These are phyloP conservation scores for Pristionchus mayeri DNA, from an alignment of 2,888 invertebrate species.

Conservation along the genomic window DNA sequence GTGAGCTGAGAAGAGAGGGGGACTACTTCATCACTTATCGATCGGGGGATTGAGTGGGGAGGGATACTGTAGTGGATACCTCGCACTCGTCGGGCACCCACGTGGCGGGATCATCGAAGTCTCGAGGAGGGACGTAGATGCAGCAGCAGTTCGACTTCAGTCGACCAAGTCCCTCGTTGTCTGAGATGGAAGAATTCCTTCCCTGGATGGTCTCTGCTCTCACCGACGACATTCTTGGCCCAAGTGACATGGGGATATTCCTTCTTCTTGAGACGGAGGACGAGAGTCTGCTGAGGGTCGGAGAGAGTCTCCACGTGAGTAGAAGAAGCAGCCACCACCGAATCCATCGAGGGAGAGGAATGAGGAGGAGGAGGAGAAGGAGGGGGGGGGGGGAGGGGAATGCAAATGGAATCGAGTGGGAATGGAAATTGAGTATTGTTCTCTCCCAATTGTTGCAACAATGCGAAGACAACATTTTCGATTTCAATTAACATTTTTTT, in stretches of 20 bases:
- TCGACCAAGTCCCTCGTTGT: conserved; percentile 83
- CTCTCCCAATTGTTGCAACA: too few species aligned
- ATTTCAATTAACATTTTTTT: too few species aligned
- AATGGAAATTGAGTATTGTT: background rate
- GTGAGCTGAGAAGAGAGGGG: background rate
- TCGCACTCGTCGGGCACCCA: conserved; percentile 73
- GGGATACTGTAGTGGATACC: conserved; percentile 44
- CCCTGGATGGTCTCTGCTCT: too few species aligned
- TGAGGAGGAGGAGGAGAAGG: background rate
- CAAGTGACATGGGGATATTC: conserved; percentile 64
- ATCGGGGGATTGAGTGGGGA: background rate
- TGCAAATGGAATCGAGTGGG: background rate
- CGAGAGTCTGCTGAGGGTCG: background rate
- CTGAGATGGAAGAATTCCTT: conserved; percentile 75
- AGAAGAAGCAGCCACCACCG: background rate
- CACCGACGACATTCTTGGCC: conserved; percentile 64
- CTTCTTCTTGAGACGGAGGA: conserved; percentile 37
- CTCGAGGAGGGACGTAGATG: conserved; percentile 75
- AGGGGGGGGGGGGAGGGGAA: background rate
- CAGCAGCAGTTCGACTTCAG: conserved; percentile 76
- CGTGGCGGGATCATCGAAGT: conserved; percentile 74
- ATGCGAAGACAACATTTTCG: too few species aligned
- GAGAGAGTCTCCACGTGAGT: conserved; percentile 12
- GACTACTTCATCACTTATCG: background rate
- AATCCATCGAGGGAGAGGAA: background rate